Evolutionary conservation across 2,113 vertebrate species (phyloP).

Genomic region (Neoarius graeffei): DNA sequence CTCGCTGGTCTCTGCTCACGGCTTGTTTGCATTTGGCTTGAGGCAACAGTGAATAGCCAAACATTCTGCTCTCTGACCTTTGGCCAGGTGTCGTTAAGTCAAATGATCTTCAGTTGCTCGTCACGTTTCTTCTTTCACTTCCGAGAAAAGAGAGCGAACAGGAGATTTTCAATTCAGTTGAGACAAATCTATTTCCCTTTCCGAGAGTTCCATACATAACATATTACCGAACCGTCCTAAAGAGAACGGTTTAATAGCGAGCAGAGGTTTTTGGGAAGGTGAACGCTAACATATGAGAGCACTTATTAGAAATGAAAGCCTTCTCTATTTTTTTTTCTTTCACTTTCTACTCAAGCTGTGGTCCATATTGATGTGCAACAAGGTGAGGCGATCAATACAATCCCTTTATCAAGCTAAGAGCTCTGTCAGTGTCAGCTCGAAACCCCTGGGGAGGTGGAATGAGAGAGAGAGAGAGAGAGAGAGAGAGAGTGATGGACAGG

Average conservation of each 20-base stretch:
- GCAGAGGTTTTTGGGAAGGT: not conserved
- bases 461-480: not conserved
- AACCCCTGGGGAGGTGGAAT: constrained; percentile 38
- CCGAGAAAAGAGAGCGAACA: not conserved
- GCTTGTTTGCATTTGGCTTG: constrained; percentile 39
- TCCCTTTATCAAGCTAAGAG: constrained; percentile 52
- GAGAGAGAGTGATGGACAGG: not conserved
- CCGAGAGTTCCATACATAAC: not conserved
- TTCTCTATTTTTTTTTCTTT: constrained; percentile 41
- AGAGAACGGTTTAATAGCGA: not conserved
- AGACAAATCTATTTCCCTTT: constrained; percentile 1
- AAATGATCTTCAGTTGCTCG: constrained; percentile 21
- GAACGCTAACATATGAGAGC: constrained; percentile 21
- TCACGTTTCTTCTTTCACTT: not conserved
- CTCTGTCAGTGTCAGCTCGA: constrained; percentile 51
- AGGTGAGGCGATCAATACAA: constrained; percentile 51
- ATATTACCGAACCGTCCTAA: not conserved
- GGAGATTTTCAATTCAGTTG: not conserved
- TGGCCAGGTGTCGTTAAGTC: constrained; percentile 47
- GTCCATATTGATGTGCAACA: constrained; percentile 48
- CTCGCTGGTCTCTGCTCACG: not conserved
- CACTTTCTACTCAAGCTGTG: constrained; percentile 32
- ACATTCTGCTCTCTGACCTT: constrained; percentile 35
- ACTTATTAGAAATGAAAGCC: constrained; percentile 41
- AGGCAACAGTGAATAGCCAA: constrained; percentile 33